Evolutionary conservation across 2,113 vertebrate species (phyloP), one percentile per base, ranked within the genome.

Genomic region (Paraplagusia blochii): DNA sequence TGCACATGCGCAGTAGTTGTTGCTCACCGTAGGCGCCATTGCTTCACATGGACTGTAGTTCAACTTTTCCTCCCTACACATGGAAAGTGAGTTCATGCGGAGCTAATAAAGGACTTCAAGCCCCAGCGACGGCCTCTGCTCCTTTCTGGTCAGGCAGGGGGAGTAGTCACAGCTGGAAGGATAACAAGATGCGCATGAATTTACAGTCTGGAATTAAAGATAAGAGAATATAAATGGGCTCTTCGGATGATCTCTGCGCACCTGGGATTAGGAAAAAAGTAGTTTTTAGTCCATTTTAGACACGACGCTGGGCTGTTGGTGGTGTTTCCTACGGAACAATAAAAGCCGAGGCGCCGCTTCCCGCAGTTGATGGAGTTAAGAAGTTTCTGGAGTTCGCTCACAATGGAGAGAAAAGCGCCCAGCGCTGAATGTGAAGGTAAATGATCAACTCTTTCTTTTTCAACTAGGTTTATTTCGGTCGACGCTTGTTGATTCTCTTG

Each of bases 171-270:
- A 86, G 87, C 86, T 88, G 89, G 88, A 87, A 78, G 81, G 86
- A 87, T 89, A 88, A 90, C 88, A 88, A 89, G 88, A 90, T 88
- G 87, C 86, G 88, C 86, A 88, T 87, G 86, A 88, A 89, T 82
- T 83, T 85, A 86, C 84, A 70, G 80, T 78, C 77, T 79, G 76
- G 76, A 87, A 80, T 83, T 74, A 78, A 78, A 84, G 80, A 85
- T 81, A 82, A 77, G 69, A 67, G 57, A 77, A 85, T 82, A 73
- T 81, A 68, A 82, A 70, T 66, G 58, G 63, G 15, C 63, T 47
- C 52, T 49, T 67, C 51, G 51, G 34, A 52, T 13, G 18, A 44
- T 62, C 44, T 73, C 14, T 9, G 51, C 35, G 39, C 61, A 59
- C 19, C 15, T 43, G 42, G 3, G 9, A 14, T 53, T 45, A 12